Percentiles rank a stretch among this genome's conserved stretches.
Evolutionary conservation across 2,888 invertebrate genomes (phyloP).

Genomic region (Iphiclides podalirius): DNA sequence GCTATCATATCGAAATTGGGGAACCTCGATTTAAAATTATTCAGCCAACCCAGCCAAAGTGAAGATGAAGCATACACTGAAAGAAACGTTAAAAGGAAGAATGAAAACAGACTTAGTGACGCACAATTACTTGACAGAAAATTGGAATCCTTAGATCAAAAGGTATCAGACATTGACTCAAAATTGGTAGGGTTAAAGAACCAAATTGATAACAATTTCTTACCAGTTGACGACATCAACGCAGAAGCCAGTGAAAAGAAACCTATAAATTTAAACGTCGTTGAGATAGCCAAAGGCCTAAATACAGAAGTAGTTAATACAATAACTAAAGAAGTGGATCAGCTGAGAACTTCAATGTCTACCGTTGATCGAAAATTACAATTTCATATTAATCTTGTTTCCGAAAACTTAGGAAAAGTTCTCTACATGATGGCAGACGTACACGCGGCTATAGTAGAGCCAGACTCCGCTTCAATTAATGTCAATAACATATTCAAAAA

Average conservation of each 20-base stretch:
- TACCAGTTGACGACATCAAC: slow-evolving; percentile 90
- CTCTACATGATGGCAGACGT: slow-evolving; percentile 89
- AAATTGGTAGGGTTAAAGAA: slow-evolving; percentile 89
- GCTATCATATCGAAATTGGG: slow-evolving; percentile 88
- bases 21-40: slow-evolving; percentile 87
- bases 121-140: slow-evolving; percentile 82
- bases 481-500: slow-evolving; percentile 73
- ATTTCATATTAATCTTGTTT: slow-evolving; percentile 90
- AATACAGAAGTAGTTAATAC: slow-evolving; percentile 90
- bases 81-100: slow-evolving; percentile 40
- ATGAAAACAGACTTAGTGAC: slow-evolving; percentile 46
- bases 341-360: slow-evolving; percentile 87
- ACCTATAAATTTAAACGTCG: slow-evolving; percentile 89
- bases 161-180: slow-evolving; percentile 90
- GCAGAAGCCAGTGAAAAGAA: slow-evolving; percentile 94
- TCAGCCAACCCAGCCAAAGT: slow-evolving; percentile 75
- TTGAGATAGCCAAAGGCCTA: slow-evolving; percentile 91
- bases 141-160: slow-evolving; percentile 87
- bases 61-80: slow-evolving; percentile 59
- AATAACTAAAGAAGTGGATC: slow-evolving; percentile 89
- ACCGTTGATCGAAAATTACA: slow-evolving; percentile 90
- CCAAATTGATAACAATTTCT: slow-evolving; percentile 90
- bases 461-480: slow-evolving; percentile 79
- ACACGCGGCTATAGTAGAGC: slow-evolving; percentile 90
- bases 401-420: slow-evolving; percentile 89